phyloP scores from a whole-genome alignment of 2,888 invertebrate genomes.

The Poecilobothrus nobilitatus region DNA sequence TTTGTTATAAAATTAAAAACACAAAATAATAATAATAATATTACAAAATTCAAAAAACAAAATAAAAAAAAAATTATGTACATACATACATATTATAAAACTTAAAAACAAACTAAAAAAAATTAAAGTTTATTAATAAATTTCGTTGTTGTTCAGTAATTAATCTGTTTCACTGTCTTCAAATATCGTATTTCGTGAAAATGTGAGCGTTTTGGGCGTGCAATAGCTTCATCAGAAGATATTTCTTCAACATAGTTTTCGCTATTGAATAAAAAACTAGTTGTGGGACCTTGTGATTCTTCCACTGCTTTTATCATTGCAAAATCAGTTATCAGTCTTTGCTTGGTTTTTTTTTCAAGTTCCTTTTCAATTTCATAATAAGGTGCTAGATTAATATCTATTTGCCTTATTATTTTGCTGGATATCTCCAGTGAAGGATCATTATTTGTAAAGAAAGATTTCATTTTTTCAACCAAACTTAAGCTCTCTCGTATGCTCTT shows the following conservation, averaged over 20 bases:
- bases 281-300: neutral
- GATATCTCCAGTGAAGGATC: neutral
- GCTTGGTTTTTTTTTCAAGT: neutral
- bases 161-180: too few species aligned
- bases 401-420: neutral
- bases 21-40: too few species aligned
- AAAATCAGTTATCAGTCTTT: neutral
- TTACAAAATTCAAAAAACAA: too few species aligned
- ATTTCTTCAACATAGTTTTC: constrained; percentile 1
- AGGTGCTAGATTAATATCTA: constrained; percentile 1
- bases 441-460: neutral
- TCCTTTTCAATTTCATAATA: constrained; percentile 1
- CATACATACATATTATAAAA: too few species aligned
- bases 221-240: neutral
- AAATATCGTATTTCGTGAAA: too few species aligned
- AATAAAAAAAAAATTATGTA: too few species aligned
- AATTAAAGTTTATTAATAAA: too few species aligned
- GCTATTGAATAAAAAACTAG: neutral
- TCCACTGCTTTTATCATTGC: neutral
- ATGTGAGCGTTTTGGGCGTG: neutral
- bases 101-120: too few species aligned
- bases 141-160: too few species aligned
- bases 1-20: too few species aligned
- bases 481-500: neutral
- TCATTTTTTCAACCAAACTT: neutral